These are phyloP conservation scores for Araneus ventricosus DNA, from an alignment of 1,140 invertebrate genomes.

Conservation along the genomic window DNA sequence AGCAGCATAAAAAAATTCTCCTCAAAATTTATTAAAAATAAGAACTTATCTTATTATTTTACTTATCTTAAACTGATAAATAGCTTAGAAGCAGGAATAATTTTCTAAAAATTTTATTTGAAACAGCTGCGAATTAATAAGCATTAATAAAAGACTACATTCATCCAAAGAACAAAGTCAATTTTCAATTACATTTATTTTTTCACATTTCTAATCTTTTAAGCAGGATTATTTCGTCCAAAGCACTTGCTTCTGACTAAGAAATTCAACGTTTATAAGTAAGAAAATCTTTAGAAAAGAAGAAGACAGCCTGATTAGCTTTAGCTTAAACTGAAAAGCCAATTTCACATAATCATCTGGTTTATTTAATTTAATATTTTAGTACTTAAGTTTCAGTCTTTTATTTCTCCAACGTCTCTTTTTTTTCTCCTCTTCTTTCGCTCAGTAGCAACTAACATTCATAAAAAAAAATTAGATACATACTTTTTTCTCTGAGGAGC, in stretches of 20 bases:
- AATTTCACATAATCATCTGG: neutral
- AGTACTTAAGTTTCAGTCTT: neutral
- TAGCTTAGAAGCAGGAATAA: too few relatives aligned
- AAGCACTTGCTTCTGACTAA: neutral
- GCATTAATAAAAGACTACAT: too few relatives aligned
- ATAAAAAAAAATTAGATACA: neutral
- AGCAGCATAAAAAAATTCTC: too few relatives aligned
- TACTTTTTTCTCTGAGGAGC: neutral
- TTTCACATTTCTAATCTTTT: neutral
- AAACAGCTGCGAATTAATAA: too few relatives aligned
- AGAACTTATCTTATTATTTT: too few relatives aligned
- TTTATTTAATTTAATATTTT: constrained; percentile 10
- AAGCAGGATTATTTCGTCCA: neutral
- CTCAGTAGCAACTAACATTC: neutral
- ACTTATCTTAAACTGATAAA: too few relatives aligned
- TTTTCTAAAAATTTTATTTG: too few relatives aligned
- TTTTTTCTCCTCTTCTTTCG: neutral
- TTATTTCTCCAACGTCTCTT: neutral
- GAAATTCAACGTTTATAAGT: neutral
- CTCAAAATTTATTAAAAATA: too few relatives aligned
- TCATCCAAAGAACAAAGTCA: neutral
- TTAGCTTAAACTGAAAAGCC: neutral
- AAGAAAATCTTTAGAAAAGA: neutral
- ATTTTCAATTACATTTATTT: neutral
- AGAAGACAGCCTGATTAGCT: neutral